Evolutionary conservation across 2,113 vertebrate species (phyloP).

Genomic region (Pica pica): DNA sequence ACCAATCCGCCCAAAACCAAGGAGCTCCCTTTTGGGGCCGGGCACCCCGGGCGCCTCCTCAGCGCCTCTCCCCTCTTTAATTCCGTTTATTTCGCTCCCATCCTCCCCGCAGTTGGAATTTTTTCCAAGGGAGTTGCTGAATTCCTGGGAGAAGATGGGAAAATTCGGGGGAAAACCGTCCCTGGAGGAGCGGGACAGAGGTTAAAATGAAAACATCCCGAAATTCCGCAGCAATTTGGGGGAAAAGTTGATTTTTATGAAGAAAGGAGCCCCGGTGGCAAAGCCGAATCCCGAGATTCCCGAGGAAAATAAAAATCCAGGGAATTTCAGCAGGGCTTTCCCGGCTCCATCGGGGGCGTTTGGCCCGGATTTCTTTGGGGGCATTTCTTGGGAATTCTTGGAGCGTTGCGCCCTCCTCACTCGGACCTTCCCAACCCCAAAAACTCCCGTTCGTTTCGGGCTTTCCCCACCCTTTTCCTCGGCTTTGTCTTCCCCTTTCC

Average conservation of each 20-base stretch:
- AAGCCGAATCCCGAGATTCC: background rate
- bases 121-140: background rate
- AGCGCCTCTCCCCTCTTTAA: background rate
- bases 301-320: background rate
- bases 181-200: background rate
- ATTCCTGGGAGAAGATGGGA: background rate
- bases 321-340: background rate
- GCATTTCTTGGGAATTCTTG: background rate
- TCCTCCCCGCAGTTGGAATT: background rate
- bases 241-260: background rate
- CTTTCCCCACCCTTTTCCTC: rapidly evolving
- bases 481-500: background rate
- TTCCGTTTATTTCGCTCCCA: background rate
- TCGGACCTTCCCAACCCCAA: background rate
- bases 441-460: background rate
- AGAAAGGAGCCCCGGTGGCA: background rate
- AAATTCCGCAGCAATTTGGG: background rate
- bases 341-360: rapidly evolving
- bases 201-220: background rate
- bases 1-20: background rate
- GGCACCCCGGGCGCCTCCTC: background rate
- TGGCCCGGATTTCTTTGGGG: background rate
- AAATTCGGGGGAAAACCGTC: background rate
- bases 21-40: background rate
- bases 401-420: background rate